Evolutionary conservation across 2,113 vertebrate genomes (phyloP).

Genomic region (Coptodon bakossiorum): DNA sequence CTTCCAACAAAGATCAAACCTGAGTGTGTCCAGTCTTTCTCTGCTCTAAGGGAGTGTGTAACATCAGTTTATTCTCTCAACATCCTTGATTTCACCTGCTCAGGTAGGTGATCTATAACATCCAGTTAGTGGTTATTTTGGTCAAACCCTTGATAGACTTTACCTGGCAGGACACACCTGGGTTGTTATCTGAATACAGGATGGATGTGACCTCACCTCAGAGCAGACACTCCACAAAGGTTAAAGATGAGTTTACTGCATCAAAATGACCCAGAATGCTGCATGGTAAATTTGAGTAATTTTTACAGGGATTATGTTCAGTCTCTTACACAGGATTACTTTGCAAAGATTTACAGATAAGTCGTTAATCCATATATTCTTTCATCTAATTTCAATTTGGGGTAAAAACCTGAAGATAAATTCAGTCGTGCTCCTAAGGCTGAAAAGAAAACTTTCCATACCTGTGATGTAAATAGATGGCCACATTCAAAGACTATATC

Average conservation of each 20-base stretch:
- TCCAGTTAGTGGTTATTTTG: background rate
- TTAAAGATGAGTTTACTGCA: background rate
- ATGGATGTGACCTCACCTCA: background rate
- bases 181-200: background rate
- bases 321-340: background rate
- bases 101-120: background rate
- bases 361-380: background rate
- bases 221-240: background rate
- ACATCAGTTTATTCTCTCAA: background rate
- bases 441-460: background rate
- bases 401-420: background rate
- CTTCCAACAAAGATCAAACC: background rate
- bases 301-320: background rate
- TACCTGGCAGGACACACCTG: background rate
- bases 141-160: background rate
- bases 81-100: background rate
- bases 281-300: background rate
- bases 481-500: background rate
- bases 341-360: background rate
- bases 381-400: background rate
- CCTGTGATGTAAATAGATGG: background rate
- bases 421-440: background rate
- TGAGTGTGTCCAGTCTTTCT: background rate
- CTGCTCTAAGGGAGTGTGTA: background rate
- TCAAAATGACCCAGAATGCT: background rate